Evolutionary conservation across 2,113 vertebrate species (phyloP), one percentile per base, ranked within the genome.

Genomic region (Epinephelus lanceolatus): DNA sequence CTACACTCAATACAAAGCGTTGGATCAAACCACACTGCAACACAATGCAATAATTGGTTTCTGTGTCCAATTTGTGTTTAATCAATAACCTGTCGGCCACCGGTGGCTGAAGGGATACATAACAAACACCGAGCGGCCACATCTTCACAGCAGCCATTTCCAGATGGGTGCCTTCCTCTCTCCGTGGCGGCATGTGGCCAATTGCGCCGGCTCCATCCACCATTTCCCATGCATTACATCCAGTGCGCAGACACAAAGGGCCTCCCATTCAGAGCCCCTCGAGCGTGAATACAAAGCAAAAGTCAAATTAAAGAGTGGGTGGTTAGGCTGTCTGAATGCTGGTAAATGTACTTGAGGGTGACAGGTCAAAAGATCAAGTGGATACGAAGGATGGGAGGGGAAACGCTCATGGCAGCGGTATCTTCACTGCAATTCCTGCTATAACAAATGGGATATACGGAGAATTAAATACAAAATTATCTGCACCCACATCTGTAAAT

Each of bases 191-290:
- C 25, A 52, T 83, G 86, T 63, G 87, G 66, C 84, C 86, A 45
- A 76, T 80, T 42, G 13, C 33, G 70, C 25, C 3, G 49, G 49
- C 71, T 72, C 63, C 5, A 18, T 85, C 81, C 81, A 77, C 82
- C 80, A 66, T 90, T 91, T 93, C 78, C 72, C 45, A 33, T 60
- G 81, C 73, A 87, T 91, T 91, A 87, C 86, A 88, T 80, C 80
- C 83, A 90, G 84, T 17, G 86, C 89, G 83, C 71, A n/a, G 70
- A 85, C 85, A 93, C 87, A 93, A 93, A 91, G 52, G 62, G 82
- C 45, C 18, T 81, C 62, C 52, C 69, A 77, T 92, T 93, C 66
- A 86, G 70, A 85, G 47, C 33, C 62, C 57, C 23, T 91, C 72
- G 71, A 87, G 84, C 80, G 40, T 93, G 87, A 93, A 83, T 9